Percentiles rank a stretch among this genome's conserved stretches.
These are phyloP conservation scores for Gallinago undulata DNA, from an alignment of 2,113 vertebrate genomes.

Conservation along the genomic window DNA sequence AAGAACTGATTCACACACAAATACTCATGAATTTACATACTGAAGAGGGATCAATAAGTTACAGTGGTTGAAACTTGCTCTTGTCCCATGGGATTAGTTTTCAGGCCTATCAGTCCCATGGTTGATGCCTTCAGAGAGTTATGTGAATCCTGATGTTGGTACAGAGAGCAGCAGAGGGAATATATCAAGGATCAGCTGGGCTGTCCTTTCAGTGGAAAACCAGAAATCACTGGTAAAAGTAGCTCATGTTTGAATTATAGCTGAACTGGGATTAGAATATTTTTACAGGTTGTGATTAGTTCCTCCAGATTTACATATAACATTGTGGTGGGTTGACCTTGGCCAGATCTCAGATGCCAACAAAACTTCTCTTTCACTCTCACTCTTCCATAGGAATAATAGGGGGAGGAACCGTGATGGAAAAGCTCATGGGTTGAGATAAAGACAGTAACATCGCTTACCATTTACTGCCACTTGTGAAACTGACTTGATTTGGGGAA, in stretches of 20 bases:
- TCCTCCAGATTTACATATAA: background rate
- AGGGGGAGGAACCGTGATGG: background rate
- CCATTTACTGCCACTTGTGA: background rate
- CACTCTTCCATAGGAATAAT: background rate
- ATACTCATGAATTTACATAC: background rate
- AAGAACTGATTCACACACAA: background rate
- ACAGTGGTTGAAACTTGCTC: background rate
- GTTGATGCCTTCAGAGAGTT: background rate
- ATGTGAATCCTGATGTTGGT: no score
- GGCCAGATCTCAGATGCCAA: background rate
- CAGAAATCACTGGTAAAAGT: background rate
- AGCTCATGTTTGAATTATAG: background rate
- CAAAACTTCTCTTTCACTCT: background rate
- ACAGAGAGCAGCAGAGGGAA: background rate
- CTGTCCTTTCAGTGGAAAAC: background rate
- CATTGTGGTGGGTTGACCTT: background rate
- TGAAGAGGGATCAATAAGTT: background rate
- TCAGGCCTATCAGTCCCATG: background rate
- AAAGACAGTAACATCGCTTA: background rate
- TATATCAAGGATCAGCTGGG: background rate
- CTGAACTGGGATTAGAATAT: background rate
- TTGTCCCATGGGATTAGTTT: background rate
- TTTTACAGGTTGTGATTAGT: background rate
- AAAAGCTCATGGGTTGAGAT: rapidly evolving
- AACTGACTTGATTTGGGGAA: background rate